Evolutionary conservation across 2,113 vertebrate species (phyloP).

Genomic region (Sinocyclocheilus grahami): DNA sequence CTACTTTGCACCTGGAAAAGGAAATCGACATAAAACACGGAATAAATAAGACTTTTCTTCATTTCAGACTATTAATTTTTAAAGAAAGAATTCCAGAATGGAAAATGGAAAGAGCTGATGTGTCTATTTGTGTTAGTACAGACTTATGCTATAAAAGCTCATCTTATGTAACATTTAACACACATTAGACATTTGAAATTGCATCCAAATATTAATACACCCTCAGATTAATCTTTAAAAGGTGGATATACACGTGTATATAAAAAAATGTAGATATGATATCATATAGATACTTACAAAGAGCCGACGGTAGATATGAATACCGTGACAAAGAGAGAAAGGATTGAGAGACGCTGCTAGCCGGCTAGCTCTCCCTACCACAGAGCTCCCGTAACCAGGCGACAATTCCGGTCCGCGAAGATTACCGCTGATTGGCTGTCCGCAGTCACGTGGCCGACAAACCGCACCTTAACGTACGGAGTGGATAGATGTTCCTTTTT

Average conservation of each 20-base stretch:
- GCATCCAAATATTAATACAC: neutral
- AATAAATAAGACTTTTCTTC: neutral
- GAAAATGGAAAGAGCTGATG: neutral
- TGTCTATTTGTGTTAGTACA: neutral
- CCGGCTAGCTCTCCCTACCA: conserved; percentile 19
- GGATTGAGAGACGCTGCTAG: conserved; percentile 31
- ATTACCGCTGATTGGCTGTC: neutral
- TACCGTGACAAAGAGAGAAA: conserved; percentile 12
- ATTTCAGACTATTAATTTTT: neutral
- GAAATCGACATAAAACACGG: neutral
- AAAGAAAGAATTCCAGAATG: conserved; percentile 34
- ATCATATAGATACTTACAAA: conserved; percentile 39
- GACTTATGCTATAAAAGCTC: neutral
- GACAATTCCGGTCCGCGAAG: conserved; percentile 22
- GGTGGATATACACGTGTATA: too few relatives aligned
- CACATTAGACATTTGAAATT: neutral
- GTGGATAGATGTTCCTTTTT: neutral
- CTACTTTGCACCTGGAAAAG: conserved; percentile 47
- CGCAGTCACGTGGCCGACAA: neutral
- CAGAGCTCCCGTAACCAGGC: conserved; percentile 31
- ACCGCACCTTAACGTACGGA: neutral
- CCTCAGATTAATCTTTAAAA: neutral
- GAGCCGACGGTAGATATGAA: conserved; percentile 38
- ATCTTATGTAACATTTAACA: neutral
- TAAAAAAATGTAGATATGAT: neutral